These are phyloP conservation scores for Trichomalopsis sarcophagae DNA, from an alignment of 1,140 invertebrate genomes.

Conservation along the genomic window DNA sequence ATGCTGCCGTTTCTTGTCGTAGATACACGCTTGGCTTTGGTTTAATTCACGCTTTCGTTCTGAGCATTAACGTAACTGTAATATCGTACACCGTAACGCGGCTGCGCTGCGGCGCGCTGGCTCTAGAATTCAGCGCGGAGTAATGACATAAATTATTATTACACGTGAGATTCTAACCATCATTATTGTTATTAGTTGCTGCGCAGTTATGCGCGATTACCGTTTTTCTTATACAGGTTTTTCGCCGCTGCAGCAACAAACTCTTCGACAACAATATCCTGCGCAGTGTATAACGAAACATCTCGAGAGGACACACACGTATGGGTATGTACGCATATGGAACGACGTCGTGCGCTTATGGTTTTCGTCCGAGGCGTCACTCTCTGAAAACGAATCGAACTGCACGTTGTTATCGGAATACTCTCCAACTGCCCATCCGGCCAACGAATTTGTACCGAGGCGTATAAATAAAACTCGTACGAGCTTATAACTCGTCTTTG, in stretches of 20 bases:
- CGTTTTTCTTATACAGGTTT: background rate
- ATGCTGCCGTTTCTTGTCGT: background rate
- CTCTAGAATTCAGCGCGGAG: slow-evolving; percentile 28
- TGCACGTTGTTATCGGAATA: slow-evolving; percentile 26
- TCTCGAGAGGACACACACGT: background rate
- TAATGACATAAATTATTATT: slow-evolving; percentile 48
- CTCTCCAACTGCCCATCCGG: slow-evolving; percentile 17
- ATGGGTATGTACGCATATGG: background rate
- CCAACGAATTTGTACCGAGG: background rate
- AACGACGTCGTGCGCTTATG: background rate
- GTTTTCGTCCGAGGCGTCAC: slow-evolving; percentile 13
- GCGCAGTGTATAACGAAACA: background rate
- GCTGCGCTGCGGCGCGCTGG: background rate
- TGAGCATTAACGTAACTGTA: slow-evolving; percentile 71
- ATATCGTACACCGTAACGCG: slow-evolving; percentile 64
- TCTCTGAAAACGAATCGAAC: background rate
- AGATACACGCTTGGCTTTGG: background rate
- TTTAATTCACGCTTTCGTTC: slow-evolving; percentile 54
- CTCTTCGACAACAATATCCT: background rate
- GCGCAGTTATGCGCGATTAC: background rate
- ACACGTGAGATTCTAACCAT: background rate
- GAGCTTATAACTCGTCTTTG: too few relatives aligned
- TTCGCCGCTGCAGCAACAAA: background rate
- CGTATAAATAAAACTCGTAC: too few relatives aligned
- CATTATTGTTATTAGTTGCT: background rate